These are phyloP conservation scores for Sinopyrophorus schimmeli DNA, from an alignment of 2,888 invertebrate genomes.

Conservation along the genomic window DNA sequence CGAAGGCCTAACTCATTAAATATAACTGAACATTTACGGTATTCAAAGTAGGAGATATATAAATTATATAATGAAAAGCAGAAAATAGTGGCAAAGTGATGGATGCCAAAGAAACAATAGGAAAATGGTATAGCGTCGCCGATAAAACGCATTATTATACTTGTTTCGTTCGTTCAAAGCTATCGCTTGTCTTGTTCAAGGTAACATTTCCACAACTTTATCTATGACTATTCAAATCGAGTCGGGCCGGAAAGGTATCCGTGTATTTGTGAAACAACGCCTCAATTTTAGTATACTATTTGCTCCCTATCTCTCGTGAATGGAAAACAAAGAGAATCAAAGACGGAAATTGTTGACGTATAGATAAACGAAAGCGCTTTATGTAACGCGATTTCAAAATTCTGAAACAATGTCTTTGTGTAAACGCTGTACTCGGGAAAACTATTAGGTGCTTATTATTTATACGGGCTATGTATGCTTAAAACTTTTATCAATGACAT, in stretches of 20 bases:
- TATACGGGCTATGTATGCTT: no score
- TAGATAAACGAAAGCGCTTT: constrained; percentile 14
- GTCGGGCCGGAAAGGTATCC: constrained; percentile 36
- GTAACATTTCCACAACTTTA: constrained; percentile 37
- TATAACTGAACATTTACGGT: no score
- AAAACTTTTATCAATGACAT: no score
- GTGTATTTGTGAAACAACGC: constrained; percentile 28
- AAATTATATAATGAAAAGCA: no score
- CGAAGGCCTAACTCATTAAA: no score
- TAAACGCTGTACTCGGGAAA: constrained; percentile 5
- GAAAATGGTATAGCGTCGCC: constrained; percentile 25
- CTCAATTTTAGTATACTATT: constrained; percentile 28
- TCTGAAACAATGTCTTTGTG: constrained; percentile 11
- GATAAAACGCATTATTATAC: constrained; percentile 39
- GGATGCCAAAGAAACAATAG: constrained; percentile 19
- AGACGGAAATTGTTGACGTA: constrained; percentile 28
- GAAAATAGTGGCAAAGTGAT: constrained; percentile 25
- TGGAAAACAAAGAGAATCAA: constrained; percentile 17
- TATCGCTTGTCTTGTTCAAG: constrained; percentile 33
- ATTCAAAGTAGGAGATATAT: no score
- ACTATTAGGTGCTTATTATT: no score
- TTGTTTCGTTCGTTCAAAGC: constrained; percentile 38
- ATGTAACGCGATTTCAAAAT: constrained; percentile 9
- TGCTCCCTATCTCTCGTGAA: constrained; percentile 22
- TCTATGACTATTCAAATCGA: constrained; percentile 39